A percentile compares a stretch with the other conserved stretches of the same genome.
phyloP scores from a whole-genome alignment of 2,888 invertebrate genomes.

The Diabrotica balteata region DNA sequence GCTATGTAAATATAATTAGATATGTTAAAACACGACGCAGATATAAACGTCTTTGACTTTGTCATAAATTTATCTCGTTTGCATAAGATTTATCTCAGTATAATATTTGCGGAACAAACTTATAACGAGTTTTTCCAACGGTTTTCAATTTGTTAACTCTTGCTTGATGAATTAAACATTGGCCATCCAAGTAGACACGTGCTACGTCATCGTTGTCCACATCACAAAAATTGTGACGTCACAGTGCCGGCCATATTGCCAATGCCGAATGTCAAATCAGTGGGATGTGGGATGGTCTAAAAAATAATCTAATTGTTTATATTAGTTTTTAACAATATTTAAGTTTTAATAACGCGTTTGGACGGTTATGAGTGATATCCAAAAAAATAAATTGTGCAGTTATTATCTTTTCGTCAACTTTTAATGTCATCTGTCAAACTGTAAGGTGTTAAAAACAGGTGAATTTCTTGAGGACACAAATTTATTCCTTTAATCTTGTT shows the following conservation, averaged over 20 bases:
- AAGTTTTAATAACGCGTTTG: conserved; percentile 4
- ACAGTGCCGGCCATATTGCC: conserved; percentile 55
- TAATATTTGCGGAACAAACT: conserved; percentile 6
- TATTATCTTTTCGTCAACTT: conserved; percentile 11
- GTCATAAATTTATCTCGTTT: conserved; percentile 9
- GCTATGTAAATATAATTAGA: background rate
- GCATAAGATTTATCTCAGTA: conserved; percentile 6
- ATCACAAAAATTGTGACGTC: conserved; percentile 13
- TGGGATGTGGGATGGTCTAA: conserved; percentile 54
- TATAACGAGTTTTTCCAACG: background rate
- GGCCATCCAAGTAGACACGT: background rate
- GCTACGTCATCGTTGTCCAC: conserved; percentile 25
- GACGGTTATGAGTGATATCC: conserved; percentile 24
- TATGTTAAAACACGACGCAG: background rate
- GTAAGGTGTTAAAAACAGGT: conserved; percentile 50
- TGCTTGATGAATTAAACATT: background rate
- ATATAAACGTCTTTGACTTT: background rate
- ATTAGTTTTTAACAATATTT: conserved; percentile 26
- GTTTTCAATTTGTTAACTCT: background rate
- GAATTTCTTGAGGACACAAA: conserved; percentile 39
- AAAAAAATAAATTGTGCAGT: conserved; percentile 17
- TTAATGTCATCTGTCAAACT: conserved; percentile 50
- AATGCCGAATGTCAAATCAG: conserved; percentile 50
- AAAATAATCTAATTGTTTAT: conserved; percentile 43
- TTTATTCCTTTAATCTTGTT: conserved; percentile 11